Evolutionary conservation across 2,888 invertebrate species (phyloP).

Genomic region (Cantharis flavilabris): DNA sequence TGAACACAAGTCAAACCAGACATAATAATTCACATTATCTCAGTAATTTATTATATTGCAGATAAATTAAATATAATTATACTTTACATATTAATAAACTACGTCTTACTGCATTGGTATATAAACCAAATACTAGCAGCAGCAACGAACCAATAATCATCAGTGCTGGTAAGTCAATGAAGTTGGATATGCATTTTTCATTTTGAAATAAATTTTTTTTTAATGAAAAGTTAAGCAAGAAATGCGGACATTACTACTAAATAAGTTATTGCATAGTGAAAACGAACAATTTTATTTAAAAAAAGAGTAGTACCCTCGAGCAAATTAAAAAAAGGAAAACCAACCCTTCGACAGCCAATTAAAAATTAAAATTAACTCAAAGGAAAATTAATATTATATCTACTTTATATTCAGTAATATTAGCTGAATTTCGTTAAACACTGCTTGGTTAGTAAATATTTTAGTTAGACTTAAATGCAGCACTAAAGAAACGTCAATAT

Average conservation of each 20-base stretch:
- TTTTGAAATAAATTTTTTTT: too few species aligned
- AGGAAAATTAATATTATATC: slow-evolving; percentile 43
- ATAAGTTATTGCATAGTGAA: background rate
- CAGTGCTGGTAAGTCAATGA: too few species aligned
- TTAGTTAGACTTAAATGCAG: slow-evolving; percentile 42
- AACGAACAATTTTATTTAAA: background rate
- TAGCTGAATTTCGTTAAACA: slow-evolving; percentile 50
- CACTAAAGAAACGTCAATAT: slow-evolving; percentile 45
- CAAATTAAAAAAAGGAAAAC: slow-evolving; percentile 4
- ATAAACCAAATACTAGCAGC: too few species aligned
- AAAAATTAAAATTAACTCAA: slow-evolving; percentile 33
- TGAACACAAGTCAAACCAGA: too few species aligned
- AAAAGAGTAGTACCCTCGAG: background rate
- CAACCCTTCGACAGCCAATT: slow-evolving; percentile 24
- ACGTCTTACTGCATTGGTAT: too few species aligned
- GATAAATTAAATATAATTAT: too few species aligned
- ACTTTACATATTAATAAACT: too few species aligned
- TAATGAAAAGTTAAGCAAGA: background rate
- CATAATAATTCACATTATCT: too few species aligned
- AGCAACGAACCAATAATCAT: too few species aligned
- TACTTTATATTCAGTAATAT: slow-evolving; percentile 44
- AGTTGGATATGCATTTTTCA: too few species aligned
- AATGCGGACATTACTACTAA: background rate
- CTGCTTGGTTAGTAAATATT: slow-evolving; percentile 49
- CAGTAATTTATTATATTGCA: too few species aligned